Conservation (phyloP, 53 echinoderm and acorn worm species). For the Zoroaster sp. region DNA sequence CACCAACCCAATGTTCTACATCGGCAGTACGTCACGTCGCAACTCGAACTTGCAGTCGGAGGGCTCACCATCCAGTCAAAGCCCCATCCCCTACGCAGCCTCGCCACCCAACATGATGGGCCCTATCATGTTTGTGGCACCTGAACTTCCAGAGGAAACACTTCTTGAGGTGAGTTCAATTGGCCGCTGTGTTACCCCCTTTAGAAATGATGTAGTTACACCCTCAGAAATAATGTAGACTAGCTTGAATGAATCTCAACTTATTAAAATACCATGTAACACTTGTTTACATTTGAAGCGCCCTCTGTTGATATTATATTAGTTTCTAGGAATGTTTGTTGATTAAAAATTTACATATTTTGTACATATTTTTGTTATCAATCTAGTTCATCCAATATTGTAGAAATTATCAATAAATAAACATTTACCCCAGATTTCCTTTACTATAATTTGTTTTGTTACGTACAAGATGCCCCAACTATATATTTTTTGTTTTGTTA, state of each 20-base stretch:
- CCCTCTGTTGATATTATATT: no score
- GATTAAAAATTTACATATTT: no score
- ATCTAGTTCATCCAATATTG: no score
- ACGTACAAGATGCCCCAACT: no score
- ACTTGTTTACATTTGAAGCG: no score
- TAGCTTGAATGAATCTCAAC: background rate
- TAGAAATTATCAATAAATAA: no score
- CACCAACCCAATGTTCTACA: constrained; percentile 67
- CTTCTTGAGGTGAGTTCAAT: constrained; percentile 72
- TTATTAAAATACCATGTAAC: no score
- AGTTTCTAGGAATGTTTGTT: no score
- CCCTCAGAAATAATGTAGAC: no score
- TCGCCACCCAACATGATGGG: constrained; percentile 99
- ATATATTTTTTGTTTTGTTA: background rate
- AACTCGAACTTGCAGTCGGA: constrained; percentile 73
- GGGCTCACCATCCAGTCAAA: constrained; percentile 93
- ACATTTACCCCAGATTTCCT: no score
- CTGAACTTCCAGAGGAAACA: constrained; percentile 96
- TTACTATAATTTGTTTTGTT: no score
- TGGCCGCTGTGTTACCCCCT: background rate
- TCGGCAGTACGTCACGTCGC: constrained; percentile 73
- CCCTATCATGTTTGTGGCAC: constrained; percentile 94
- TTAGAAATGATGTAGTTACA: background rate
- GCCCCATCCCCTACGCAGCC: constrained; percentile 88
- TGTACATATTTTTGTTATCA: no score